Percentiles rank a stretch among this genome's conserved stretches.
phyloP scores from a whole-genome alignment of 2,888 invertebrate genomes.

The Thymelicus lineola region DNA sequence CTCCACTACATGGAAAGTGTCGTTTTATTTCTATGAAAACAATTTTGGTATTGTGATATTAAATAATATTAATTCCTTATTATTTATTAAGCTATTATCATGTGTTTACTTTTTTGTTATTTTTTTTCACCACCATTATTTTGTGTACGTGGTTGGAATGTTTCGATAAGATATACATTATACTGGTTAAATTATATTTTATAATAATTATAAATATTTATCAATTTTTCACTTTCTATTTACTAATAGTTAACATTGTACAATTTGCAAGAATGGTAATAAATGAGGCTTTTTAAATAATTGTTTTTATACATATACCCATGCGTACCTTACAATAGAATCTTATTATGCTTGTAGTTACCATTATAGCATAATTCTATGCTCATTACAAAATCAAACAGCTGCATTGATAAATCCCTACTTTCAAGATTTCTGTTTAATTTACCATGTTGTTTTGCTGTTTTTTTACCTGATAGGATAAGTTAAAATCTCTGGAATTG shows the following conservation, averaged over 20 bases:
- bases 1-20: too few relatives aligned
- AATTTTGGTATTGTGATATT: constrained; percentile 7
- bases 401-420: too few relatives aligned
- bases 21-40: neutral
- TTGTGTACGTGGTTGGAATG: neutral
- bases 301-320: neutral
- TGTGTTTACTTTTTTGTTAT: neutral
- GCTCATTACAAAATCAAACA: too few relatives aligned
- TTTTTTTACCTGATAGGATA: too few relatives aligned
- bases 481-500: too few relatives aligned
- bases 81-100: neutral
- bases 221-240: neutral
- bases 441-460: too few relatives aligned
- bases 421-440: too few relatives aligned
- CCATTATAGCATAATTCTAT: neutral
- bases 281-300: constrained; percentile 46
- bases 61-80: neutral
- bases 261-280: constrained; percentile 29
- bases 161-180: too few relatives aligned
- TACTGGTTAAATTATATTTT: too few relatives aligned
- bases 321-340: too few relatives aligned
- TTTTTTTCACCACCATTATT: neutral
- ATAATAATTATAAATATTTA: neutral
- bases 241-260: neutral
- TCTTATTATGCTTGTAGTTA: neutral